Base-by-base conservation (phyloP, 2,888 invertebrate genomes). In the Hypena proboscidalis region DNA sequence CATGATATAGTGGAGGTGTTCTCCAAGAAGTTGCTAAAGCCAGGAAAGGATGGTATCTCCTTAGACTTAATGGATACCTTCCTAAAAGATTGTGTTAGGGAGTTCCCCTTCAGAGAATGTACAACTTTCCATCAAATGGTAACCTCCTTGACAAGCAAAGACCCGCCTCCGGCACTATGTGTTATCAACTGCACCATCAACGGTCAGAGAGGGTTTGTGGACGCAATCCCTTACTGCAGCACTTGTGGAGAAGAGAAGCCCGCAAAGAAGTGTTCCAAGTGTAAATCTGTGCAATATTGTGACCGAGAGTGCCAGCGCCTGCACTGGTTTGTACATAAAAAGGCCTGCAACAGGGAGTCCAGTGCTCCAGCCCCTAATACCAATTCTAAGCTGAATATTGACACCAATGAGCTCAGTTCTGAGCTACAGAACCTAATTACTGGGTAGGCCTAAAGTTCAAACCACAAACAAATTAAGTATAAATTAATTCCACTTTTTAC, bases 201-300 rank as follows among this genome's bases (percentile, higher is more conserved):
- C 76, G 98, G 98, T 0, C 97, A 97, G 73, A 92, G 96, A 64
- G 96, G 95, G 0, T 97, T 97, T 79, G 92, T 93, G 64, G 92
- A 93, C 47, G 92, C 95, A 7, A 92, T 93, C 34, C 90, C 92
- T 6, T 93, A 91, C 70, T 98, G 98, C 79, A 94, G 94, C 42
- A 95, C 97, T 1, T 98, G 98, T 72, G 96, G 96, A 0, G 96
- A 97, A 69, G 96, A 97, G 66, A 95, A 96, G 61, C 97, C 98
- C 0, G 93, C 94, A 4, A 98, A 98, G 78, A 97, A 98, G 80
- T 99, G 99, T 83, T 95, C 98, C 5, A 97, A 97, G 78, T 99
- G 99, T 85, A 98, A 97, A 92, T 93, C 93, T 42, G 97, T 97
- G 35, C 95, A 96, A 77, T 99, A 99, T 79, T 99, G 99, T 86